Evolutionary conservation across 2,797 vertebrate genomes (phyloP), one percentile per base, ranked within the genome.

Genomic region (Leuciscus waleckii): DNA sequence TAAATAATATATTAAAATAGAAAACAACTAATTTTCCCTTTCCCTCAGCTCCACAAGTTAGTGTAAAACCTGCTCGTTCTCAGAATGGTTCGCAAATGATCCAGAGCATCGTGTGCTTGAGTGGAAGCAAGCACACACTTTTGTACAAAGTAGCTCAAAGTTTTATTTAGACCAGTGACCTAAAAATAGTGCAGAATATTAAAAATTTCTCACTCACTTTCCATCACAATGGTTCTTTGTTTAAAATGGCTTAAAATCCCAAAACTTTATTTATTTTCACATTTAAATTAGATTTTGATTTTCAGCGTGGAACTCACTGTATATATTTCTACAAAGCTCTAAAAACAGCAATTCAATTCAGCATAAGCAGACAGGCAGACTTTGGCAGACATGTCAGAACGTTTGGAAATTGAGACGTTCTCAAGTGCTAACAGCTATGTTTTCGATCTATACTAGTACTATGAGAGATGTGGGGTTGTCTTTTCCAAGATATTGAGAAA

Each of bases 401-500:
- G 2, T 39, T 19, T 51, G 35, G 14, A 81, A 69, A 19, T 19
- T 43, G 37, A 77, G 35, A 69, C 43, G 79, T 51, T 68, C 21
- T 81, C 29, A 49, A 51, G 79, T 16, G 46, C 32, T 80, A 69
- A 16, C 79, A 54, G 46, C 8, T 37, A 69, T 46, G 37, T 73
- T 46, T 73, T 82, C 26, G 17, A 14, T 61, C 63, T 4, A 23
- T 73, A 35, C 35, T 35, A 73, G 7, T 41, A 9, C 54, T 37
- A 61, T 2, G 16, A 61, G 35, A 78, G 2, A 68, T 29, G n/a
- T 49, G 43, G 14, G 39, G 5, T 32, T 10, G 81, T 51, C 32
- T 39, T 49, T 83, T 83, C 54, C 49, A 74, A 39, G 56, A 67
- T 21, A 43, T n/a, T 35, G 51, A 73, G 16, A 73, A 58, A 74